Evolutionary conservation across 2,113 vertebrate genomes (phyloP).

Genomic region (Mixornis gularis): DNA sequence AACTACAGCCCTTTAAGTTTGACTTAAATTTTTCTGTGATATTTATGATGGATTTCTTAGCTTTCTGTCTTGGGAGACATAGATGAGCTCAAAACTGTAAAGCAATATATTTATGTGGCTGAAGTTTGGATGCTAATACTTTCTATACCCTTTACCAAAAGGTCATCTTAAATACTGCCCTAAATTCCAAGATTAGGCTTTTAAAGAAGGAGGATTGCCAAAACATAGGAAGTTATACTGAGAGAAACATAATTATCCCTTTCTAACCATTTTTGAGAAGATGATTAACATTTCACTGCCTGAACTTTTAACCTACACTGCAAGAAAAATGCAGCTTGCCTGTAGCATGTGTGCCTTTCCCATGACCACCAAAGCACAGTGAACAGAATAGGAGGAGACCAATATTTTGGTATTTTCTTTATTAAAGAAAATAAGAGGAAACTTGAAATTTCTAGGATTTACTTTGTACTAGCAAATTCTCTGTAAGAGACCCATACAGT

Average conservation of each 20-base stretch:
- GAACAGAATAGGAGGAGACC: neutral
- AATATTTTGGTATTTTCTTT: neutral
- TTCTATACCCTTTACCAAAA: neutral
- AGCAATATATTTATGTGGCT: neutral
- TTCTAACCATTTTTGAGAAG: neutral
- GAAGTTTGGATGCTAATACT: neutral
- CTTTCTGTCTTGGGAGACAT: neutral
- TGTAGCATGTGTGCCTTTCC: neutral
- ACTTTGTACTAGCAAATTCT: neutral
- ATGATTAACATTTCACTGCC: neutral
- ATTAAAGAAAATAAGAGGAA: neutral
- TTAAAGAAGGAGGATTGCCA: neutral
- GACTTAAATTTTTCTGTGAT: neutral
- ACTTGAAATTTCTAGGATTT: neutral
- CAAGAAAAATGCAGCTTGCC: neutral
- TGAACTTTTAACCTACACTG: neutral
- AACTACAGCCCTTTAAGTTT: neutral
- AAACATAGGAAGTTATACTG: neutral
- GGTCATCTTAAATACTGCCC: neutral
- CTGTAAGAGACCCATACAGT: neutral
- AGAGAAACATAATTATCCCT: neutral
- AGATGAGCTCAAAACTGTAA: neutral
- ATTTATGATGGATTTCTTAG: neutral
- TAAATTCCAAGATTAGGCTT: neutral
- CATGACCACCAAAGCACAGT: neutral